Conservation (phyloP, 1,140 invertebrate genomes). For the Onthophagus taurus region DNA sequence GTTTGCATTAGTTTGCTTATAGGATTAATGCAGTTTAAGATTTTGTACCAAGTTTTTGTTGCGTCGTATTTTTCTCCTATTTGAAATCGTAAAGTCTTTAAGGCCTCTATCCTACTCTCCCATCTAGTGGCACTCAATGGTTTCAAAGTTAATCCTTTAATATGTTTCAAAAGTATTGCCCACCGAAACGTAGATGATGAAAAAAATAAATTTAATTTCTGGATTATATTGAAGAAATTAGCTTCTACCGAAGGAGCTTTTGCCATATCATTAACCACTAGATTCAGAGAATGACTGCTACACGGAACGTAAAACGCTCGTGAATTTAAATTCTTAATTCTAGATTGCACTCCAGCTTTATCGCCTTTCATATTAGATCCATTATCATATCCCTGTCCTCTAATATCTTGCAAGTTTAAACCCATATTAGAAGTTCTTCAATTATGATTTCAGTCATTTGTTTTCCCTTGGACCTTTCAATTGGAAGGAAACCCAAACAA, state of each 20-base stretch:
- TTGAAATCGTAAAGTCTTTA: conserved; percentile 20
- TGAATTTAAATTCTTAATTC: conserved; percentile 12
- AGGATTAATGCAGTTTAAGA: conserved; percentile 16
- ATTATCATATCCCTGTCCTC: conserved; percentile 31
- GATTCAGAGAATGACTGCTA: conserved; percentile 9
- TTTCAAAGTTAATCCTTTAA: conserved; percentile 17
- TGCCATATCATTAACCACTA: conserved; percentile 13
- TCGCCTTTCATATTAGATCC: conserved; percentile 29
- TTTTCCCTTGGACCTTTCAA: conserved; percentile 12
- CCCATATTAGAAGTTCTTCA: conserved; percentile 10
- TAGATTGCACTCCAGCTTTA: conserved; percentile 7
- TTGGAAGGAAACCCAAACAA: conserved; percentile 12
- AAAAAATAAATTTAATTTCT: conserved; percentile 14
- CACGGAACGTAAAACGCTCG: conserved; percentile 10
- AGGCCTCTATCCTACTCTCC: conserved; percentile 17
- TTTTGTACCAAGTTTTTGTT: conserved; percentile 11
- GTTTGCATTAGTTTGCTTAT: conserved; percentile 15
- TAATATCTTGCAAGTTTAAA: conserved; percentile 9
- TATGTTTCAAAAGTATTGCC: conserved; percentile 3
- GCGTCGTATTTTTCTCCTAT: conserved; percentile 16
- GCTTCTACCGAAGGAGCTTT: conserved; percentile 8
- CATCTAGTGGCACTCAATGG: conserved; percentile 18
- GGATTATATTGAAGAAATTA: conserved; percentile 10
- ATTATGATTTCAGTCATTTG: conserved; percentile 11
- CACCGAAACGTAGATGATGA: conserved; percentile 8